phyloP scores from a whole-genome alignment of 2,888 invertebrate species.

The Tinea pellionella region DNA sequence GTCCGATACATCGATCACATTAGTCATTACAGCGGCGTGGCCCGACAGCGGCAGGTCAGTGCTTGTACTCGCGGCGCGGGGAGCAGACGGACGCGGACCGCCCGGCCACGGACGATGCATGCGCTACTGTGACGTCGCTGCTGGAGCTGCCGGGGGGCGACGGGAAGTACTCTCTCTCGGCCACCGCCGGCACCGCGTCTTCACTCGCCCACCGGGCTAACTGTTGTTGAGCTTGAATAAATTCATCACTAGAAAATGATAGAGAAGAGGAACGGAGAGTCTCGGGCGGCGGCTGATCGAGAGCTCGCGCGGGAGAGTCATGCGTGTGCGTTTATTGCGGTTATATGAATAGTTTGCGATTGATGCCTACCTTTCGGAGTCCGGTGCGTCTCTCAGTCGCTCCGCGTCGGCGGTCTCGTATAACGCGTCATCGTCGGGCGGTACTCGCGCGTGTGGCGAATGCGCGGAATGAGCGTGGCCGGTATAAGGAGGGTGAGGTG shows the following conservation, averaged over 20 bases:
- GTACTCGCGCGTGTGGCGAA: slow-evolving; percentile 48
- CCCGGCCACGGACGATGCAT: slow-evolving; percentile 15
- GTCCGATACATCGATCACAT: slow-evolving; percentile 29
- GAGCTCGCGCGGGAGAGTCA: background rate
- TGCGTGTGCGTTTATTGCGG: too few species aligned
- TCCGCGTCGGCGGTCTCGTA: slow-evolving; percentile 87
- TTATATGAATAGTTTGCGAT: too few species aligned
- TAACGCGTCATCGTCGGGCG: slow-evolving; percentile 84
- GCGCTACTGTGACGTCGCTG: slow-evolving; percentile 16
- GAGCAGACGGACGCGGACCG: slow-evolving; percentile 65
- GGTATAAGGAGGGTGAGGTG: slow-evolving; percentile 47
- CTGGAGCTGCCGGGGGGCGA: slow-evolving; percentile 54
- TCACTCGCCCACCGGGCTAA: slow-evolving; percentile 96
- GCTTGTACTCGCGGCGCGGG: slow-evolving; percentile 81
- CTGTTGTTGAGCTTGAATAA: slow-evolving; percentile 97
- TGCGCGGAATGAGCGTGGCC: slow-evolving; percentile 41
- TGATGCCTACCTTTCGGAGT: slow-evolving; percentile 83
- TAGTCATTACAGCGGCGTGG: slow-evolving; percentile 28
- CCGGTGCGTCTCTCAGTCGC: slow-evolving; percentile 80
- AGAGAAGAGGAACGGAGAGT: slow-evolving; percentile 80
- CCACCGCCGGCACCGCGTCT: slow-evolving; percentile 74
- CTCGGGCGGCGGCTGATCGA: slow-evolving; percentile 27
- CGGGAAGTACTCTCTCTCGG: slow-evolving; percentile 32
- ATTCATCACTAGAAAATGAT: slow-evolving; percentile 96
- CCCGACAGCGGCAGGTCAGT: slow-evolving; percentile 65